A percentile compares a stretch with the other conserved stretches of the same genome.
phyloP scores from a whole-genome alignment of 2,113 vertebrate genomes.

The Zosterops japonicus region DNA sequence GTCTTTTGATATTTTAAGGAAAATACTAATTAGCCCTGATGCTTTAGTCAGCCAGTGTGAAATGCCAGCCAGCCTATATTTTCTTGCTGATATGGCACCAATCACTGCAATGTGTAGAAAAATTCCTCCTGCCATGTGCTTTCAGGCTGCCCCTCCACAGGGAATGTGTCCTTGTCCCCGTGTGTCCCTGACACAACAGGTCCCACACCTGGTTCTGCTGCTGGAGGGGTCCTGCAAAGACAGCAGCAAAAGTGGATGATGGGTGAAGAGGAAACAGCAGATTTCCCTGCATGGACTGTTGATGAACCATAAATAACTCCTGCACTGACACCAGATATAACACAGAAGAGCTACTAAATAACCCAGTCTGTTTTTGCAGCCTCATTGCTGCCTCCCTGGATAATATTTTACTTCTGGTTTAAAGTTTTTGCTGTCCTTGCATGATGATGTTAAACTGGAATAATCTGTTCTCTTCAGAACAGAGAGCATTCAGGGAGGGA shows the following conservation, averaged over 20 bases:
- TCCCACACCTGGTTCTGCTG: background rate
- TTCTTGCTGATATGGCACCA: background rate
- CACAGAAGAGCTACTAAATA: slow-evolving; percentile 23
- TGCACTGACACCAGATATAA: background rate
- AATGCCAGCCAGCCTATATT: background rate
- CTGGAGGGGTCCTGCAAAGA: background rate
- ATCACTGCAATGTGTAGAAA: background rate
- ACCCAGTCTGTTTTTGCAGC: background rate
- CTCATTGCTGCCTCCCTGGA: background rate
- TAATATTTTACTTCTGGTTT: slow-evolving; percentile 59
- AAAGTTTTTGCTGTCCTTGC: slow-evolving; percentile 21
- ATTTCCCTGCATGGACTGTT: background rate
- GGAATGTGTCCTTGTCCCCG: background rate
- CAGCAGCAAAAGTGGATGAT: background rate
- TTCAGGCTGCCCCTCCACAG: accelerated
- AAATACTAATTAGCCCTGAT: background rate
- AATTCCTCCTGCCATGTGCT: background rate
- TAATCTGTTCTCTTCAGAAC: background rate
- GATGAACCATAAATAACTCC: background rate
- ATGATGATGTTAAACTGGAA: background rate
- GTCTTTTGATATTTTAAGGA: background rate
- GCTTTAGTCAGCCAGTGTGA: background rate
- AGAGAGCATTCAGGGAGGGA: background rate
- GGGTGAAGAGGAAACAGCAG: background rate
- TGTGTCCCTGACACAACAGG: background rate